These are phyloP conservation scores for Pelagia noctiluca DNA, from an alignment of 30 jellyfish, hydroid and myxozoan genomes.

Conservation along the genomic window DNA sequence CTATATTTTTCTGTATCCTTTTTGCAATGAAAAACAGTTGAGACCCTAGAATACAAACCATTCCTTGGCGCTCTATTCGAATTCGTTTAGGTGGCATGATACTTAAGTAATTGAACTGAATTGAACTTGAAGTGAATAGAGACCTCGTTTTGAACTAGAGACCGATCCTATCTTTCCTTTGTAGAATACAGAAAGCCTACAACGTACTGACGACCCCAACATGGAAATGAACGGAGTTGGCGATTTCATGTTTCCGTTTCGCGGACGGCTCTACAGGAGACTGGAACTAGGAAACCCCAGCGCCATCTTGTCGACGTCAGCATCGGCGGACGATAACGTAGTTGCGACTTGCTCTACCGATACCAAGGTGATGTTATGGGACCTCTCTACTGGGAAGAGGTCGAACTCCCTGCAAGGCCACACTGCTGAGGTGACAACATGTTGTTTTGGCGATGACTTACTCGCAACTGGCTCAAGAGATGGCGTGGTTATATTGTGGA, in stretches of 20 bases:
- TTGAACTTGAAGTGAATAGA: too few species aligned
- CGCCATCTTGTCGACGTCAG: conserved; percentile 67
- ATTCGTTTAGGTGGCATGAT: too few species aligned
- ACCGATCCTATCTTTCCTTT: not conserved
- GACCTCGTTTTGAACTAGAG: too few species aligned
- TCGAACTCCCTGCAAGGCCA: conserved; percentile 78
- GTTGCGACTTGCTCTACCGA: conserved; percentile 89
- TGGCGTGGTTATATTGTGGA: conserved; percentile 82
- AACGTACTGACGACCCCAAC: not conserved
- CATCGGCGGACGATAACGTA: conserved; percentile 67
- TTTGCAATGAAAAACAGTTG: too few species aligned
- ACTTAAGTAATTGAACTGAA: too few species aligned
- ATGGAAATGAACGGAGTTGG: conserved; percentile 70
- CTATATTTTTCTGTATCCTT: too few species aligned
- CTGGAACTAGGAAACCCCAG: conserved; percentile 85
- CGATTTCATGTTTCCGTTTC: conserved; percentile 74
- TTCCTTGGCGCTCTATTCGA: too few species aligned
- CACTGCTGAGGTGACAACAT: conserved; percentile 85
- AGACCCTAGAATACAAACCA: too few species aligned
- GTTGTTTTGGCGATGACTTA: conserved; percentile 80
- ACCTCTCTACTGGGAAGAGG: conserved; percentile 67
- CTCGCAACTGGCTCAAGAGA: conserved; percentile 90
- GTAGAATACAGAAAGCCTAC: not conserved
- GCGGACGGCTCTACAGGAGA: conserved; percentile 71
- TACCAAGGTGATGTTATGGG: conserved; percentile 83